A percentile compares a stretch with the other conserved stretches of the same genome.
These are phyloP conservation scores for Mirounga angustirostris DNA, from an alignment of 2,113 vertebrate species.

Conservation along the genomic window DNA sequence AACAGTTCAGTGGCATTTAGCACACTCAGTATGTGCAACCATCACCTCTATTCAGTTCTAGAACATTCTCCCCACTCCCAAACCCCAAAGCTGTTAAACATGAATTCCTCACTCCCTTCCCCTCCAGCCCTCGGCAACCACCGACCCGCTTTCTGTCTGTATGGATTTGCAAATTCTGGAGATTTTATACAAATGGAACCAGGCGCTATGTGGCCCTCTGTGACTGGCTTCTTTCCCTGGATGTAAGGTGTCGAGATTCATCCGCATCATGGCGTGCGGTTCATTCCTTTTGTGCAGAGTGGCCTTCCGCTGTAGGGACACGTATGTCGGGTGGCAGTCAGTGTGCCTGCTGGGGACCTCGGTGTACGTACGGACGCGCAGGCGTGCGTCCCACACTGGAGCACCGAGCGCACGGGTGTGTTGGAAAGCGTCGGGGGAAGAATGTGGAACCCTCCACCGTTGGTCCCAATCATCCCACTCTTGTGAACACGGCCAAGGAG, in stretches of 20 bases:
- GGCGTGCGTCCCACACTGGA: not conserved
- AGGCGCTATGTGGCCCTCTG: rapidly evolving
- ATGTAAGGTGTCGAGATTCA: rapidly evolving
- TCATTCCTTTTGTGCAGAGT: too few species aligned
- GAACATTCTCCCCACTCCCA: rapidly evolving
- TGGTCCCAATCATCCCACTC: not conserved
- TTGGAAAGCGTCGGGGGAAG: rapidly evolving
- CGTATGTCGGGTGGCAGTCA: rapidly evolving
- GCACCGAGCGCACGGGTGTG: not conserved
- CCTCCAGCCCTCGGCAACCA: rapidly evolving
- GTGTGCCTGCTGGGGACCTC: not conserved
- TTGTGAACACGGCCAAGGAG: not conserved
- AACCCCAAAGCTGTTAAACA: rapidly evolving
- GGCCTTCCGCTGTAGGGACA: rapidly evolving
- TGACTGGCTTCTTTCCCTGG: rapidly evolving
- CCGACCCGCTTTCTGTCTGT: not conserved
- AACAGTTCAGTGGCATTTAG: rapidly evolving
- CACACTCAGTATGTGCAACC: rapidly evolving
- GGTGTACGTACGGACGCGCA: rapidly evolving
- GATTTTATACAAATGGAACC: not conserved
- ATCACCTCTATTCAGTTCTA: too few species aligned
- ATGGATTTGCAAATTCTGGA: not conserved
- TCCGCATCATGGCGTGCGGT: rapidly evolving
- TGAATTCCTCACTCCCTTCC: rapidly evolving
- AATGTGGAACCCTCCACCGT: not conserved